These are phyloP conservation scores for Drosophila tropicalis DNA, from an alignment of 1,140 invertebrate species.

Conservation along the genomic window DNA sequence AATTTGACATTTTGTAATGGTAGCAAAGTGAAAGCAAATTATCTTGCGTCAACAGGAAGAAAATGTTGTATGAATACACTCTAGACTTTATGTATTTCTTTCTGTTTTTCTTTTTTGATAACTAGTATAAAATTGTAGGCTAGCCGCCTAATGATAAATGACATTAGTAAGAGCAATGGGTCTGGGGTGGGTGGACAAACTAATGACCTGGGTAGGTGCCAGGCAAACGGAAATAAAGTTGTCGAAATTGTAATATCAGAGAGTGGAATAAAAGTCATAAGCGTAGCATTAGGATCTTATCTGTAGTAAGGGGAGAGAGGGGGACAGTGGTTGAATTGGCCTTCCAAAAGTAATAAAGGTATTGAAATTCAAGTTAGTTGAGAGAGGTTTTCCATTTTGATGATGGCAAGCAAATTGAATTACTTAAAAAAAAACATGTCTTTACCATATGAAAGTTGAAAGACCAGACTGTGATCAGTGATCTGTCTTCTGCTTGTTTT, in stretches of 20 bases:
- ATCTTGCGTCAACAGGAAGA: constrained; percentile 77
- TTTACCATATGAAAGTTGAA: background rate
- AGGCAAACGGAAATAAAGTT: constrained; percentile 47
- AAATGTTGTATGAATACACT: constrained; percentile 34
- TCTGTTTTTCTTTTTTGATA: constrained; percentile 27
- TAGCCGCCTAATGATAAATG: constrained; percentile 74
- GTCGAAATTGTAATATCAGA: constrained; percentile 35
- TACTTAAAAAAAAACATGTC: background rate
- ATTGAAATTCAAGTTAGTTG: background rate
- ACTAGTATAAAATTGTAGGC: constrained; percentile 38
- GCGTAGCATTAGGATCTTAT: background rate
- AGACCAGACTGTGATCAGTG: background rate
- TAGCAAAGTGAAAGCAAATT: constrained; percentile 59
- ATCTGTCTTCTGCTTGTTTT: background rate
- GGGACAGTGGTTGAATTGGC: too few species aligned
- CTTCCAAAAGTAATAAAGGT: background rate
- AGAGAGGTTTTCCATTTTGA: background rate
- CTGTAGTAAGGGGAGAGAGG: background rate
- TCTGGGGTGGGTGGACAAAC: constrained; percentile 1
- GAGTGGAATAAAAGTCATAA: constrained; percentile 9
- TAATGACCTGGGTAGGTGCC: constrained; percentile 46
- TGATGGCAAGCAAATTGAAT: background rate
- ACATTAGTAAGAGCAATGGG: constrained; percentile 57
- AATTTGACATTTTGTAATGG: constrained; percentile 80
- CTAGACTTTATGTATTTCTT: constrained; percentile 31